A percentile compares a stretch with the other conserved stretches of the same genome.
phyloP scores from a whole-genome alignment of 2,113 vertebrate species.

The Amphiprion ocellaris region DNA sequence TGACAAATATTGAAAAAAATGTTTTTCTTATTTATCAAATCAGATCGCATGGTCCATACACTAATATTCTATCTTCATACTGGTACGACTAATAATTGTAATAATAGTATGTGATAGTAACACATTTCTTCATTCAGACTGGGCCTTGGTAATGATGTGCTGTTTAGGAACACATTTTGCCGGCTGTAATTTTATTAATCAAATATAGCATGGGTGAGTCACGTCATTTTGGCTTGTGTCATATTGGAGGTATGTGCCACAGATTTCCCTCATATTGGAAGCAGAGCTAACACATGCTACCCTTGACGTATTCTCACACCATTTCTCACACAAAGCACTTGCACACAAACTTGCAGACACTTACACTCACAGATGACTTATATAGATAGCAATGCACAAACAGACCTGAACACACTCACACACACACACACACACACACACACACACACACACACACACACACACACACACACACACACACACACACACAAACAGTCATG shows the following conservation, averaged over 20 bases:
- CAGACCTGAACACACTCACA: constrained; percentile 4
- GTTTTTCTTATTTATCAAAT: constrained; percentile 15
- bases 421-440: background rate
- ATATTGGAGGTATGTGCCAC: constrained; percentile 76
- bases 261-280: constrained; percentile 82
- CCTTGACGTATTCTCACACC: constrained; percentile 76
- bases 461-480: background rate
- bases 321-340: constrained; percentile 67
- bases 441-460: background rate
- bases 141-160: constrained; percentile 10
- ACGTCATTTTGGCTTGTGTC: constrained; percentile 71
- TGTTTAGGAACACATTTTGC: constrained; percentile 50
- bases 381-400: constrained; percentile 57
- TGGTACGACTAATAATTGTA: no score
- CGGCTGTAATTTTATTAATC: constrained; percentile 69
- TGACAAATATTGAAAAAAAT: constrained; percentile 7
- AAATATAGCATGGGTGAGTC: constrained; percentile 71
- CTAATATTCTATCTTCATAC: no score
- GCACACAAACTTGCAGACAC: constrained; percentile 42
- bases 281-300: constrained; percentile 81
- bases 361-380: constrained; percentile 48
- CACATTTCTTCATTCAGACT: constrained; percentile 9
- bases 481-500: background rate
- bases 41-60: constrained; percentile 5
- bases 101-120: no score